phyloP scores from a whole-genome alignment of 2,113 vertebrate species.

The Myotis lucifugus region DNA sequence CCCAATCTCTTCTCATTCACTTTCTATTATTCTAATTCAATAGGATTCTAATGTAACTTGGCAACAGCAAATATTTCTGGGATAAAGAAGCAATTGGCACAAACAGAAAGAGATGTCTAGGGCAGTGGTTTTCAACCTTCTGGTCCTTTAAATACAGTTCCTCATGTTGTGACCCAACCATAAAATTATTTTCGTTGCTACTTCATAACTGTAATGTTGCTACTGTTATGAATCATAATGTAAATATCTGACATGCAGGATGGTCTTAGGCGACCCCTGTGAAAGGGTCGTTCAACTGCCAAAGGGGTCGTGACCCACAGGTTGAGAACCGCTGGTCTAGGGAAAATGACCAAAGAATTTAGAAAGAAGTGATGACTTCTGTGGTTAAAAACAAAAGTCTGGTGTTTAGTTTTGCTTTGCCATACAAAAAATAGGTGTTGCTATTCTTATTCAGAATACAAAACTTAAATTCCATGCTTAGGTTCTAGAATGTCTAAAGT shows the following conservation, averaged over 20 bases:
- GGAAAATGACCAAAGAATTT: not conserved
- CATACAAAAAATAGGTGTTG: conserved; percentile 47
- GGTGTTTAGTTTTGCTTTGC: not conserved
- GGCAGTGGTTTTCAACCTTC: no score
- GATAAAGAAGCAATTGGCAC: not conserved
- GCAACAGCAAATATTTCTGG: conserved; percentile 62
- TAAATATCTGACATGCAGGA: no score
- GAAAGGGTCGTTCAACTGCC: no score
- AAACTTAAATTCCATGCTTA: conserved; percentile 36
- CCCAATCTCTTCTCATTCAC: not conserved
- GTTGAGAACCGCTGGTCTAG: not conserved
- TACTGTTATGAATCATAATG: no score
- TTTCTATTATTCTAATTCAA: not conserved
- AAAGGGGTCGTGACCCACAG: no score
- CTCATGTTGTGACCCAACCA: no score
- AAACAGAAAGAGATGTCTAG: not conserved
- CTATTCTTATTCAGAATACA: conserved; percentile 29
- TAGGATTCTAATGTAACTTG: not conserved
- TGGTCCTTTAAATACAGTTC: no score
- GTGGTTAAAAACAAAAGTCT: conserved; percentile 50
- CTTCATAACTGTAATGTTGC: no score
- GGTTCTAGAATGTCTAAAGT: conserved; percentile 24
- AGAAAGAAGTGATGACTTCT: not conserved
- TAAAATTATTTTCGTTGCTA: no score
- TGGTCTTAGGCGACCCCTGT: no score